Evolutionary conservation across 1,140 invertebrate genomes (phyloP), one percentile per base, ranked within the genome.

Genomic region (Teleopsis dalmanni): DNA sequence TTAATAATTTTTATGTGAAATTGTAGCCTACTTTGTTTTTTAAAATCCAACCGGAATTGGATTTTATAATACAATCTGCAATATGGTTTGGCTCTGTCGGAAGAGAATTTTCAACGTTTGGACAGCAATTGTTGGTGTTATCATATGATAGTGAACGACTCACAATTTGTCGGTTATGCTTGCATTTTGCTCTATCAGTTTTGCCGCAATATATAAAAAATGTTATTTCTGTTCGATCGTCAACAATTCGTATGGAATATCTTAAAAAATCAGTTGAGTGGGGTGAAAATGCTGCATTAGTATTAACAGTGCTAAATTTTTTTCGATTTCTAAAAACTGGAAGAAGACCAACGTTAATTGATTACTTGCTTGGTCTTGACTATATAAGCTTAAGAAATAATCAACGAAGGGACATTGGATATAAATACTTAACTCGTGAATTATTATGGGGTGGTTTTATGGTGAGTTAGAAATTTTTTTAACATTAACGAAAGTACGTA

Each of bases 391-490:
- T 75, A 67, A 47, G 73, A 62, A 56, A 65, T 60, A 57, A 74
- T 62, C 55, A 74, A 60, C 57, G 74, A 64, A 60, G 76, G 68
- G 65, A 72, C 70, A 57, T 78, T 58, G 71, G 80, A 60, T 76
- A 81, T 73, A 62, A 76, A 64, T 71, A 73, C 52, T 79, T 81
- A 74, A 82, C 80, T 13, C 70, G 81, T 48, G 81, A 83, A 68
- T 54, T 83, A 26, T 62, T 83, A 11, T 83, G 81, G 81, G 78
- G 81, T 60, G 80, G 80, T 56, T 80, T 82, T 61, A 80, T 82
- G 69, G 81, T 82, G 70, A 74, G 76, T 47, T n/a, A n/a, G n/a
- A n/a, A 3, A 35, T 2, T 40, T 3, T 16, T 33, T 18, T 7
- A 19, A 11, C 7, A 16, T 26, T 8, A n/a, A 37, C 27, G 2